Evolutionary conservation across 2,888 invertebrate species (phyloP), one percentile per base, ranked within the genome.

Genomic region (Lasioglossum pauxillum): DNA sequence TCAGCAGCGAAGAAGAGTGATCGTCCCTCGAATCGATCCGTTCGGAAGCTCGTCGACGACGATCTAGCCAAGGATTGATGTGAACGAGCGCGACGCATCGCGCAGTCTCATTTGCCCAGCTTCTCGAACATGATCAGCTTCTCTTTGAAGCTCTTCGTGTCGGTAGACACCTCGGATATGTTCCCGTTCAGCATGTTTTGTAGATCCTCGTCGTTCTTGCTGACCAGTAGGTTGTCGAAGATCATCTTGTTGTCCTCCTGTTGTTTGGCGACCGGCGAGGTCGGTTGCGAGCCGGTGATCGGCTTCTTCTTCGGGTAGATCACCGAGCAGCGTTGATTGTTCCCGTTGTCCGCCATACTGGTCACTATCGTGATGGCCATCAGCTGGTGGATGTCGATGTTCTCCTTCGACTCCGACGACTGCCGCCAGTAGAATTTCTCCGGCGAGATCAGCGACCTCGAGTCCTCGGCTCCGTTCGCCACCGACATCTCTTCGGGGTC

Each of bases 121-220:
- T 95, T 95, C 83, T 95, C 95, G 75, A 95, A 95, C 95, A 95
- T 95, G 69, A 94, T 95, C n/a, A 95, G 91, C 78, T 95, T 95
- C 71, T 95, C 95, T 49, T 95, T 95, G 82, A 95, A 95, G 86
- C 95, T 95, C 78, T 94, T 95, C 8, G 95, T 95, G 85, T 95
- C 94, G 23, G 94, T 95, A 49, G 95, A 94, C 44, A 95, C 95
- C 69, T 95, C 95, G 72, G 95, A 95, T 93, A 95, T 95, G 86
- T 95, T 95, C 53, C 95, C 95, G 75, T 95, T 95, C 16, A 95
- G 91, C 95, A 95, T 95, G 76, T 95, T 95, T 73, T 95, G 95
- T 74, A 95, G 78, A 83, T 95, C 95, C 87, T 95, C 95, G 89
- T 95, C 94, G 85, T 94, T 95, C 78, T 94, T 95, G 74, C 90